These are phyloP conservation scores for Oreochromis tanganicae DNA, from an alignment of 2,113 vertebrate species.

Conservation along the genomic window DNA sequence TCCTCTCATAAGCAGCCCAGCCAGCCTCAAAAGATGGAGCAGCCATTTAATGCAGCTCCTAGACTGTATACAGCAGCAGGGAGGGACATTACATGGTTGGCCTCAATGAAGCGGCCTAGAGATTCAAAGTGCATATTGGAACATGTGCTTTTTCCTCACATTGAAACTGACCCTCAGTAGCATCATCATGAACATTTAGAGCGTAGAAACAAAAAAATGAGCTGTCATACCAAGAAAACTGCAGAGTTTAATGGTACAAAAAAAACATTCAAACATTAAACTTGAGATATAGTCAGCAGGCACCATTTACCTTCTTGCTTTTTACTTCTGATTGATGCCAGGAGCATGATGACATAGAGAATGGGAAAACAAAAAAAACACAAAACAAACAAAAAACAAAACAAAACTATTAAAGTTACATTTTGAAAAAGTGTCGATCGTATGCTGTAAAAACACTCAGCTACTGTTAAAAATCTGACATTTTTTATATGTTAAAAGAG, in stretches of 20 bases:
- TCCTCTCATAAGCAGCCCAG: constrained; percentile 71
- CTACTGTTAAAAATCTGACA: background rate
- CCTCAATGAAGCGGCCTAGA: constrained; percentile 71
- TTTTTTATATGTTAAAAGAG: background rate
- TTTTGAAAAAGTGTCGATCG: background rate
- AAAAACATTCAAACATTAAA: background rate
- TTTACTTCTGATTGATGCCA: background rate
- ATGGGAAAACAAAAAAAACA: background rate
- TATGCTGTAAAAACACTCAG: background rate
- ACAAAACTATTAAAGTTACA: background rate
- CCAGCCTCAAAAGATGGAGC: constrained; percentile 68
- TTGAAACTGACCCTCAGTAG: constrained; percentile 68
- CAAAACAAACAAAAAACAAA: background rate
- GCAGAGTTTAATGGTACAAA: constrained; percentile 25
- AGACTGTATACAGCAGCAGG: constrained; percentile 77
- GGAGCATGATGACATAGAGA: background rate
- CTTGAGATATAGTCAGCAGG: background rate
- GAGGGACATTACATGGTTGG: constrained; percentile 78
- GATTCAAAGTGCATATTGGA: constrained; percentile 60
- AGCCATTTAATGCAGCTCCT: constrained; percentile 79
- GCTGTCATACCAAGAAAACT: background rate
- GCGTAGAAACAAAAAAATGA: background rate
- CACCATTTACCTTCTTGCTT: background rate
- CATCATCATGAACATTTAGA: constrained; percentile 42
- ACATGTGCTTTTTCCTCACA: constrained; percentile 47